Percentiles rank a stretch among this genome's conserved stretches.
Conservation (phyloP, 64 coral and sea anemone genomes). For the Acropora tenuis region DNA sequence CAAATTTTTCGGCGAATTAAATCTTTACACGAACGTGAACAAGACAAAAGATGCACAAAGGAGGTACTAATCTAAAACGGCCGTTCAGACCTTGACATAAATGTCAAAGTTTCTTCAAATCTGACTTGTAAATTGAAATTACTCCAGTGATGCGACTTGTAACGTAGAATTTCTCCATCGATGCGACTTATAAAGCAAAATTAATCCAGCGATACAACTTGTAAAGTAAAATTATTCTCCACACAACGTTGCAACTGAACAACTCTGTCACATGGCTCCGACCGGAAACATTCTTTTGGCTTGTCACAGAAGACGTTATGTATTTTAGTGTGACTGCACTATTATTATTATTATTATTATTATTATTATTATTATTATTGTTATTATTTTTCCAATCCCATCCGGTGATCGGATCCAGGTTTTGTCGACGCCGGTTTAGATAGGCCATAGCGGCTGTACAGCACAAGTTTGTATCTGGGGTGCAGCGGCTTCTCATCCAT, state of each 20-base stretch:
- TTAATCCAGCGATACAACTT: slow-evolving; percentile 18
- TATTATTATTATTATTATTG: no score
- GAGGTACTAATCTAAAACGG: not conserved
- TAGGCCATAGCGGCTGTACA: no score
- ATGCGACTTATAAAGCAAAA: slow-evolving; percentile 4
- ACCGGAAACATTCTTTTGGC: not conserved
- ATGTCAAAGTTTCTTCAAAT: not conserved
- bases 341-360: no score
- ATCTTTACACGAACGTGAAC: not conserved
- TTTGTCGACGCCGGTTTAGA: no score
- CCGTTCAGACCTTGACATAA: not conserved
- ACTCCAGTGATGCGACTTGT: slow-evolving; percentile 20
- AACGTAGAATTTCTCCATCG: slow-evolving; percentile 15
- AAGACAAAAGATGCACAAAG: not conserved
- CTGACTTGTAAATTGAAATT: not conserved
- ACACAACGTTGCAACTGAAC: not conserved
- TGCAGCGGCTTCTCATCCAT: no score
- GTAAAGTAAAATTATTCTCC: slow-evolving; percentile 32
- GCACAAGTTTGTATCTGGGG: no score
- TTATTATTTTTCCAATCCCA: no score
- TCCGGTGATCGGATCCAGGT: no score
- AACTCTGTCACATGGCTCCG: not conserved
- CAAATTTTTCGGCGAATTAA: not conserved
- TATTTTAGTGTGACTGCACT: not conserved
- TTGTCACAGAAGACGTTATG: not conserved